Percentiles rank a stretch among this genome's conserved stretches.
Conservation (phyloP, 1,140 invertebrate genomes). For the Drosophila sturtevanti region DNA sequence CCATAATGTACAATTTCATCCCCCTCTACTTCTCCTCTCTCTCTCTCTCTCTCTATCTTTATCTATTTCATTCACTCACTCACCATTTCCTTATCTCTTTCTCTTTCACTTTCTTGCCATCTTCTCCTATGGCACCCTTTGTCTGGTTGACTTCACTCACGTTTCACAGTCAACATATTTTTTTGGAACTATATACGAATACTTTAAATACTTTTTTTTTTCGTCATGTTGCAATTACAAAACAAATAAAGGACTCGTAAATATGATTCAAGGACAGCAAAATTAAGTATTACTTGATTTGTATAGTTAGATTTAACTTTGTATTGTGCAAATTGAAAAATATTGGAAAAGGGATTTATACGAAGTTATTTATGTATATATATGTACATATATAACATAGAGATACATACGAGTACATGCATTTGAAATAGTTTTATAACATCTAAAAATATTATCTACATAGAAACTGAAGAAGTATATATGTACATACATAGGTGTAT, state of each 20-base stretch:
- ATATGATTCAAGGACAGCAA: neutral
- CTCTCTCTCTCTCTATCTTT: neutral
- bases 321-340: no score
- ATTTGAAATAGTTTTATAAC: no score
- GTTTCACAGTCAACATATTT: slow-evolving; percentile 6
- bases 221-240: neutral
- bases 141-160: slow-evolving; percentile 15
- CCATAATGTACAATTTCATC: slow-evolving; percentile 45
- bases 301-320: slow-evolving; percentile 9
- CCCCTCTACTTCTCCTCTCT: slow-evolving; percentile 14
- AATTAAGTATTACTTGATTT: slow-evolving; percentile 6
- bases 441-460: no score
- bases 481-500: no score
- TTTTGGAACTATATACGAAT: slow-evolving; percentile 5
- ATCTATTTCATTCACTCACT: neutral
- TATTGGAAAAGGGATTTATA: no score
- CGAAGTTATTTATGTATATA: no score
- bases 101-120: neutral
- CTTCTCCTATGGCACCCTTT: neutral
- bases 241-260: neutral
- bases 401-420: no score
- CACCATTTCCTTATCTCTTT: neutral
- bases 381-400: no score
- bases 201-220: neutral
- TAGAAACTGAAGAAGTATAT: no score